Conservation (phyloP, 1,140 invertebrate species). For the Ceratina calcarata region DNA sequence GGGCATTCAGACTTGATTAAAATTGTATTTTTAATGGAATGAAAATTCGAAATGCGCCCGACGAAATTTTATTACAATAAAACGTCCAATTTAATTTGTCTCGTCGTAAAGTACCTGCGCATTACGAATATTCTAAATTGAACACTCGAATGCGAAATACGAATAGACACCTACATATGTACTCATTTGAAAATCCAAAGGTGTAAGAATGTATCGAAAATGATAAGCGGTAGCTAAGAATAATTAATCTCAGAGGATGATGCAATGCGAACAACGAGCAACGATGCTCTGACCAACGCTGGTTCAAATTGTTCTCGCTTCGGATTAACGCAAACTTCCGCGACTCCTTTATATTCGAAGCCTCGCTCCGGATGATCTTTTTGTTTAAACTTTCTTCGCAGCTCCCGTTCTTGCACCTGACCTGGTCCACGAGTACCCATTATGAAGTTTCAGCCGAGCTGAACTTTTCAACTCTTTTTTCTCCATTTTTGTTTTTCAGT, state of each 20-base stretch:
- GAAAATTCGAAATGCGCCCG: not conserved
- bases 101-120: too few relatives aligned
- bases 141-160: too few relatives aligned
- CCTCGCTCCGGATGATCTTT: not conserved
- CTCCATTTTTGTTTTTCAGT: not conserved
- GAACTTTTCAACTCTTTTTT: not conserved
- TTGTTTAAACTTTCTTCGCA: constrained; percentile 35
- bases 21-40: not conserved
- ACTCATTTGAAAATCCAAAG: too few relatives aligned
- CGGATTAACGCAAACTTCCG: constrained; percentile 29
- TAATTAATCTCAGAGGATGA: constrained; percentile 5
- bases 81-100: not conserved
- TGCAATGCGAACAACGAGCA: not conserved
- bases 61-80: not conserved
- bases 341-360: constrained; percentile 1
- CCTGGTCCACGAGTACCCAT: constrained; percentile 27
- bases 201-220: not conserved
- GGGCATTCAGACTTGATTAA: not conserved
- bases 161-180: not conserved
- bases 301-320: not conserved
- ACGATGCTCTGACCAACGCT: not conserved
- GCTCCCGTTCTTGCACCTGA: constrained; percentile 21
- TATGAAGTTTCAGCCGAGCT: constrained; percentile 22
- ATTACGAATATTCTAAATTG: too few relatives aligned
- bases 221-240: not conserved